Conservation (phyloP, 2,113 vertebrate species). For the Pelodiscus sinensis region DNA sequence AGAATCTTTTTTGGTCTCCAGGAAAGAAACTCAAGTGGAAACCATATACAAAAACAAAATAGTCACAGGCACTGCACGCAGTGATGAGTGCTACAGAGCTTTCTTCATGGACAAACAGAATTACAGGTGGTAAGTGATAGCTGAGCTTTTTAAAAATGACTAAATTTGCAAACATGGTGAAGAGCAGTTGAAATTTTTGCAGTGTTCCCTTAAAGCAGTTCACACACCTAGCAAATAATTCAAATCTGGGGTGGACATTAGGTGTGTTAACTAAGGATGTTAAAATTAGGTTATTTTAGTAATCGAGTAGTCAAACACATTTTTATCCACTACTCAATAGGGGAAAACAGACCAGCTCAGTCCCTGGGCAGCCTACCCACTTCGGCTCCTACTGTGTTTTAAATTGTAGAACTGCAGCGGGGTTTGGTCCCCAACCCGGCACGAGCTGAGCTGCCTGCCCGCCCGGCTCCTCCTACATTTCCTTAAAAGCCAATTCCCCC, state of each 20-base stretch:
- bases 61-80: not conserved
- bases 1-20: not conserved
- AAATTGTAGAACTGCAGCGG: too few species aligned
- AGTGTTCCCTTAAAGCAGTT: slow-evolving; percentile 7
- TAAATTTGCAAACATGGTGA: slow-evolving; percentile 50
- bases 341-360: too few species aligned
- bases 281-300: too few species aligned
- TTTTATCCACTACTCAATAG: too few species aligned
- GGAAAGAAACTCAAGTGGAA: not conserved
- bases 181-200: slow-evolving; percentile 52
- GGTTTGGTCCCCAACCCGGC: too few species aligned
- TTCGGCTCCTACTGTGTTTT: too few species aligned
- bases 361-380: too few species aligned
- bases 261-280: not conserved
- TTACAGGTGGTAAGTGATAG: slow-evolving; percentile 40
- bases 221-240: slow-evolving; percentile 35
- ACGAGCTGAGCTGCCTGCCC: too few species aligned
- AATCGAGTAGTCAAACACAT: too few species aligned
- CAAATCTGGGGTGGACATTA: slow-evolving; percentile 48
- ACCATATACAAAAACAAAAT: not conserved
- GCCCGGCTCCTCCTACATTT: too few species aligned
- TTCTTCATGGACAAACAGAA: slow-evolving; percentile 6
- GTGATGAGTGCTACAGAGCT: not conserved
- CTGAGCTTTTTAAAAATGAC: slow-evolving; percentile 51
- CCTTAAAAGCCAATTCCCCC: too few species aligned